A percentile compares a stretch with the other conserved stretches of the same genome.
These are phyloP conservation scores for Gymnocheta viridis DNA, from an alignment of 2,888 invertebrate genomes.

Conservation along the genomic window DNA sequence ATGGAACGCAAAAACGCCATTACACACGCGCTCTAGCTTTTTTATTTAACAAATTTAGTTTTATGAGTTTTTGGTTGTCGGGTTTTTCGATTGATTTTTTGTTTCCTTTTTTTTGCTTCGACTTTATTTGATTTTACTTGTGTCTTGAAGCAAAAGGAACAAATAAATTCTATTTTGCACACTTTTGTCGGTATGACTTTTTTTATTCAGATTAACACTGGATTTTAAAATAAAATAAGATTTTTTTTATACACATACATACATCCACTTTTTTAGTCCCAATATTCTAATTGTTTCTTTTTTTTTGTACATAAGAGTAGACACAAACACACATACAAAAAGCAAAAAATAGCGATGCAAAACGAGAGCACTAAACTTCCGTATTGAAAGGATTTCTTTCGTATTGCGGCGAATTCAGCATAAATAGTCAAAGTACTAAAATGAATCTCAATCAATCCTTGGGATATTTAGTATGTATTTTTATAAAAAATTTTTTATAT, in stretches of 20 bases:
- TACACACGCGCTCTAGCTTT: constrained; percentile 76
- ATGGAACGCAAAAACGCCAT: constrained; percentile 82
- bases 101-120: constrained; percentile 2
- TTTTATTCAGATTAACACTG: constrained; percentile 7
- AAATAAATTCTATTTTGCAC: constrained; percentile 23
- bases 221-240: constrained; percentile 1
- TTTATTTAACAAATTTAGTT: constrained; percentile 67
- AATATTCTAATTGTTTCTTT: too few species aligned
- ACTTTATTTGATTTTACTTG: constrained; percentile 10
- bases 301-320: not conserved
- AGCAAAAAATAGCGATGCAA: not conserved
- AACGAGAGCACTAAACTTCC: constrained; percentile 9
- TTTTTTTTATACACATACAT: not conserved
- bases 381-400: constrained; percentile 22
- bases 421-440: constrained; percentile 55
- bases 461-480: not conserved
- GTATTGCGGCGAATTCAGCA: constrained; percentile 64
- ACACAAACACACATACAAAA: constrained; percentile 2
- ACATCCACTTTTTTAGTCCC: not conserved
- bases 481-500: not conserved
- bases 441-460: not conserved
- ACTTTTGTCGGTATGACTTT: constrained; percentile 15
- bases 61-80: not conserved
- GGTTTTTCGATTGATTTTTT: not conserved
- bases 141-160: constrained; percentile 12